These are phyloP conservation scores for Pelobates cultripes DNA, from an alignment of 2,797 vertebrate genomes.

Conservation along the genomic window DNA sequence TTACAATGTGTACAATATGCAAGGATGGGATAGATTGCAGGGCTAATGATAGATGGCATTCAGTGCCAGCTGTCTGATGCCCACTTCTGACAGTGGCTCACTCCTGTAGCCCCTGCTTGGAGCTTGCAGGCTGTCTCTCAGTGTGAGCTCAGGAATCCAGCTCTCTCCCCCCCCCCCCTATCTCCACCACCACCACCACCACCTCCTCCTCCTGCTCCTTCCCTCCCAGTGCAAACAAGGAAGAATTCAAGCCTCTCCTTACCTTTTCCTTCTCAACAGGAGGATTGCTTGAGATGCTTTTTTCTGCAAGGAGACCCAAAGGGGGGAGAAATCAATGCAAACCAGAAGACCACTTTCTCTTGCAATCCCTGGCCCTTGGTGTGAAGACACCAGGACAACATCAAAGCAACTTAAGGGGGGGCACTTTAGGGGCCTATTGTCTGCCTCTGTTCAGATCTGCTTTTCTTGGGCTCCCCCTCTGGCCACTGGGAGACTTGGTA, in stretches of 20 bases:
- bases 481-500: conserved; percentile 82
- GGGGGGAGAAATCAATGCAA: conserved; percentile 73
- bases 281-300: conserved; percentile 33
- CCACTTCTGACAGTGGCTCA: not conserved
- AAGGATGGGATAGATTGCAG: too few species aligned
- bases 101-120: not conserved
- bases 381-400: conserved; percentile 81
- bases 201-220: not conserved
- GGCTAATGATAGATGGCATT: not conserved
- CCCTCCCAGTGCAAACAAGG: conserved; percentile 39
- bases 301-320: not conserved
- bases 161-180: not conserved
- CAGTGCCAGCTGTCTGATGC: not conserved
- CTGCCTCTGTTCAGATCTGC: conserved; percentile 76
- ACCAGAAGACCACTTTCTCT: conserved; percentile 69
- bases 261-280: conserved; percentile 36
- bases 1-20: too few species aligned
- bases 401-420: conserved; percentile 84
- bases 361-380: conserved; percentile 73
- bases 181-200: conserved; percentile 1
- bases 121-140: not conserved
- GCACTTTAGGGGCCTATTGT: conserved; percentile 85
- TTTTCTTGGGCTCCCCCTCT: conserved; percentile 80
- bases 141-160: conserved; percentile 60
- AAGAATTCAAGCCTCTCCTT: conserved; percentile 28